A percentile compares a stretch with the other conserved stretches of the same genome.
phyloP scores from a whole-genome alignment of 2,888 invertebrate species.

The Hanleya hanleyi region DNA sequence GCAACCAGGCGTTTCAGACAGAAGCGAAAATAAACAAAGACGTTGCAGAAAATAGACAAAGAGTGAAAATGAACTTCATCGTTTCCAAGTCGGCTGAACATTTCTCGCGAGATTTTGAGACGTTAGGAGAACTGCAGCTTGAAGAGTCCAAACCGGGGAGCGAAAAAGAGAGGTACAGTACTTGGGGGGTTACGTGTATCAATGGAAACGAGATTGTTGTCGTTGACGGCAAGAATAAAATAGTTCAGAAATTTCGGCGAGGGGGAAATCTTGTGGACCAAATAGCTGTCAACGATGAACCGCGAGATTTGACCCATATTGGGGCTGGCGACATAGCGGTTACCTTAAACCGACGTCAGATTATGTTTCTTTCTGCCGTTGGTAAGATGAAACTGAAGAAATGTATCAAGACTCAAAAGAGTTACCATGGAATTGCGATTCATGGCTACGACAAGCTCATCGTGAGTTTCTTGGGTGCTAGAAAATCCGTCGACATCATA shows the following conservation, averaged over 20 bases:
- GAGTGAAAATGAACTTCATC: slow-evolving; percentile 46
- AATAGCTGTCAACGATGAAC: slow-evolving; percentile 59
- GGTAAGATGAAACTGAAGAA: slow-evolving; percentile 47
- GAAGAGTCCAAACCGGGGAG: slow-evolving; percentile 44
- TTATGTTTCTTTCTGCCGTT: slow-evolving; percentile 50
- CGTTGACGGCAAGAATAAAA: slow-evolving; percentile 57
- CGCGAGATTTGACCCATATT: slow-evolving; percentile 57
- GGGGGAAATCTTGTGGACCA: slow-evolving; percentile 60
- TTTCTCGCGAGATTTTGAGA: slow-evolving; percentile 44
- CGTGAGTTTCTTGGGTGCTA: slow-evolving; percentile 46
- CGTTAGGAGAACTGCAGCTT: slow-evolving; percentile 40
- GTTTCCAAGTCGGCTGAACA: slow-evolving; percentile 43
- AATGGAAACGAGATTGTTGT: slow-evolving; percentile 60
- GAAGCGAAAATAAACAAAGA: neutral
- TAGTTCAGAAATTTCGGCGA: slow-evolving; percentile 61
- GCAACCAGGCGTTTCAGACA: neutral
- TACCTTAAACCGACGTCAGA: slow-evolving; percentile 51
- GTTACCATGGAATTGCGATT: slow-evolving; percentile 58
- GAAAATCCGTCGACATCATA: slow-evolving; percentile 53
- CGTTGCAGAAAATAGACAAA: neutral
- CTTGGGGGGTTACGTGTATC: slow-evolving; percentile 61
- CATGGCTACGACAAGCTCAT: slow-evolving; percentile 41
- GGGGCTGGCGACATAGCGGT: slow-evolving; percentile 56
- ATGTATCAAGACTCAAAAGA: slow-evolving; percentile 53
- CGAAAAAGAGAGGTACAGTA: slow-evolving; percentile 47